phyloP scores from a whole-genome alignment of 1,140 invertebrate species.

The Polypedilum pembai region DNA sequence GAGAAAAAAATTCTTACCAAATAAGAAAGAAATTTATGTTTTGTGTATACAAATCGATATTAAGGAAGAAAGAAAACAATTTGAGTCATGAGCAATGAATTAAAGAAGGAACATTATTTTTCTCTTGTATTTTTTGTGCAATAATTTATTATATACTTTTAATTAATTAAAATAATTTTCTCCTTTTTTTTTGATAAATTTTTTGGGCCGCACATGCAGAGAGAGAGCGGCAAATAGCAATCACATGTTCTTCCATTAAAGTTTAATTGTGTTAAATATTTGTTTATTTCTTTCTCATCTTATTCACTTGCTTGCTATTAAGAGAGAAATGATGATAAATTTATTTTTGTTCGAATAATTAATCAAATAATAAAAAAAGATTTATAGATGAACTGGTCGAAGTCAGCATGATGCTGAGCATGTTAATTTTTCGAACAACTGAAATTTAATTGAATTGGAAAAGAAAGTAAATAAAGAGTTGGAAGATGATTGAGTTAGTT shows the following conservation, averaged over 20 bases:
- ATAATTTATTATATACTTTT: slow-evolving; percentile 25
- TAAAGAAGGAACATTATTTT: background rate
- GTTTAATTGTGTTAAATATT: slow-evolving; percentile 8
- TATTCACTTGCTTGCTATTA: background rate
- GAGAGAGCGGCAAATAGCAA: background rate
- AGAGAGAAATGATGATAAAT: background rate
- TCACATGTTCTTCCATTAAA: background rate
- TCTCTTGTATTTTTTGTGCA: slow-evolving; percentile 25
- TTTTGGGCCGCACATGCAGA: background rate
- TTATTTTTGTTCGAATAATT: slow-evolving; percentile 19
- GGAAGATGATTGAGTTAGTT: background rate
- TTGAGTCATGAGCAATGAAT: slow-evolving; percentile 9
- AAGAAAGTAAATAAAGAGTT: background rate
- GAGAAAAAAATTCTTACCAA: slow-evolving; percentile 5
- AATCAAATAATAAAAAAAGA: background rate
- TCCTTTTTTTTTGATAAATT: background rate
- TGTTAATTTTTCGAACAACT: slow-evolving; percentile 18
- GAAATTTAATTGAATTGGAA: background rate
- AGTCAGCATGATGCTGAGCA: background rate
- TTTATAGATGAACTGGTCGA: background rate
- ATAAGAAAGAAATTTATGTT: background rate
- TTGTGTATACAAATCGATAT: background rate
- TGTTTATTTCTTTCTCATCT: background rate
- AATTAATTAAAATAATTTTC: background rate
- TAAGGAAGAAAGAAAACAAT: background rate